Evolutionary conservation across 2,797 vertebrate genomes (phyloP).

Genomic region (Malacoraja senta): DNA sequence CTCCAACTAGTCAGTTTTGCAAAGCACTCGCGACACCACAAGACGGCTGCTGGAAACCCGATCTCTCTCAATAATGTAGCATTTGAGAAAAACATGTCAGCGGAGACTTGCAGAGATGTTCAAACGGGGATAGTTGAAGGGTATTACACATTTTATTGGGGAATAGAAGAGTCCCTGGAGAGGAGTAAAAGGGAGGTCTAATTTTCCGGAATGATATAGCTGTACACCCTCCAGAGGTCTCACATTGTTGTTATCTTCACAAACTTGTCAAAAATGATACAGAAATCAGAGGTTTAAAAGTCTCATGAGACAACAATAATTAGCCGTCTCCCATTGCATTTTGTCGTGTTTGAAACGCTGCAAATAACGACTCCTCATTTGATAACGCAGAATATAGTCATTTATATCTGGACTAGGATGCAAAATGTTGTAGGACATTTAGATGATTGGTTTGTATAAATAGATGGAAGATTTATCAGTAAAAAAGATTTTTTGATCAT

Average conservation of each 20-base stretch:
- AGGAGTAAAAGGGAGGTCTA: background rate
- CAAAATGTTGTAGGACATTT: background rate
- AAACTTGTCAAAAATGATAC: background rate
- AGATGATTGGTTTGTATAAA: background rate
- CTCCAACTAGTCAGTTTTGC: slow-evolving; percentile 41
- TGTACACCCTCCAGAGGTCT: background rate
- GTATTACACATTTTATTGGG: slow-evolving; percentile 28
- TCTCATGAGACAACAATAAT: background rate
- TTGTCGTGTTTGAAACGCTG: background rate
- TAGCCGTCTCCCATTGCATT: background rate
- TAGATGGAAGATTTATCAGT: background rate
- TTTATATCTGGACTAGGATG: background rate
- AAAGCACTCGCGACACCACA: slow-evolving; percentile 36
- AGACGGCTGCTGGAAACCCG: slow-evolving; percentile 31
- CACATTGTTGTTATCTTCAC: background rate
- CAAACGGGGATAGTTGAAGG: slow-evolving; percentile 23
- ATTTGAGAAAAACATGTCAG: slow-evolving; percentile 36
- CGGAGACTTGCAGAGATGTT: slow-evolving; percentile 21
- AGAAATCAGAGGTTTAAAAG: background rate
- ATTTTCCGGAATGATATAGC: slow-evolving; percentile 7
- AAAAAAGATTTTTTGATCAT: background rate
- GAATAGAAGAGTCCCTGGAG: slow-evolving; percentile 1
- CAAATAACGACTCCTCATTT: background rate
- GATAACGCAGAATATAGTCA: background rate
- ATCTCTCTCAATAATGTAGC: slow-evolving; percentile 37